phyloP scores from a whole-genome alignment of 2,888 invertebrate species.

The Incurvaria masculella region DNA sequence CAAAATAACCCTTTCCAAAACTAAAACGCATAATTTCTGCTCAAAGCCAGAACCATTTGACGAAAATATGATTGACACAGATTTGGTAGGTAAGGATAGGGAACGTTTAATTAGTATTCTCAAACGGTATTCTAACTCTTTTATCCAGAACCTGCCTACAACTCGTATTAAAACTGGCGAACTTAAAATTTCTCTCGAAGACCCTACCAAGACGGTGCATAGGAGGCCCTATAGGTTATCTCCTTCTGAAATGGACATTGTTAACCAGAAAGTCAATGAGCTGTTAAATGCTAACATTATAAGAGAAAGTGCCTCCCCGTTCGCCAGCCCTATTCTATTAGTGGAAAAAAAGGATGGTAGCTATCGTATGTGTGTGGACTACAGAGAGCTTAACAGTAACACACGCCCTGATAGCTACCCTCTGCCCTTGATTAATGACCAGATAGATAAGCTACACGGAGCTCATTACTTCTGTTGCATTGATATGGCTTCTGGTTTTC shows the following conservation, averaged over 20 bases:
- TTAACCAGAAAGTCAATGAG: constrained; percentile 1
- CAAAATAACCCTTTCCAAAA: too few species aligned
- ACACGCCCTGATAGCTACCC: constrained; percentile 9
- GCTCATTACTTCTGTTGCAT: neutral
- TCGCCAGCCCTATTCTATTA: constrained; percentile 13
- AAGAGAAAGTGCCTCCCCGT: constrained; percentile 7
- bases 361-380: constrained; percentile 14
- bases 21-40: too few species aligned
- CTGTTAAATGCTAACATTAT: constrained; percentile 6
- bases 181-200: too few species aligned
- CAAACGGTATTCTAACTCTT: too few species aligned
- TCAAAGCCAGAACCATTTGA: too few species aligned
- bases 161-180: too few species aligned
- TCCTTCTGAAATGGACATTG: neutral
- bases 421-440: constrained; percentile 4
- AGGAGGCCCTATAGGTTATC: too few species aligned
- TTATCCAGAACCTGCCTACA: too few species aligned
- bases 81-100: too few species aligned
- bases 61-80: too few species aligned
- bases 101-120: too few species aligned
- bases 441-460: constrained; percentile 1
- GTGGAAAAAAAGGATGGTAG: constrained; percentile 12
- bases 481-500: constrained; percentile 4
- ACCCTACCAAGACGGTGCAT: too few species aligned
- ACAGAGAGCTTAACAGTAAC: constrained; percentile 12